Evolutionary conservation across 2,113 vertebrate species (phyloP).

Genomic region (Athene noctua): DNA sequence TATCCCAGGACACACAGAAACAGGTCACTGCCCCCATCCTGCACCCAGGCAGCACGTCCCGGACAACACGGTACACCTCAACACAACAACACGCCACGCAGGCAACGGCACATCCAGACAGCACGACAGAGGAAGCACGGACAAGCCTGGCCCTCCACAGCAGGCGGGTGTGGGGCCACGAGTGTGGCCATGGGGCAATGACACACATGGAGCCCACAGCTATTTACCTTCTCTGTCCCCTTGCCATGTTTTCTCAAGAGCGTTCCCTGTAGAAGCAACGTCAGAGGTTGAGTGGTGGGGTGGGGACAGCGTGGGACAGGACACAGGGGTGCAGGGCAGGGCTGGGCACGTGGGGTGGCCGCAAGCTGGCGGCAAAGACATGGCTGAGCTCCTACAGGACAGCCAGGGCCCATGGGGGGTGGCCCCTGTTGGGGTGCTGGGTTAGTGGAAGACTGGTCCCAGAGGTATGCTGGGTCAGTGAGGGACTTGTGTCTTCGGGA

Average conservation of each 20-base stretch:
- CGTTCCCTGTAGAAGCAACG: conserved; percentile 82
- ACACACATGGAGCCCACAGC: conserved; percentile 55
- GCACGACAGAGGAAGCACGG: conserved; percentile 21
- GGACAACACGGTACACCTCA: conserved; percentile 3
- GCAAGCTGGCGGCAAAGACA: neutral
- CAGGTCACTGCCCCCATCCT: neutral
- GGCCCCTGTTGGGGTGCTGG: no score
- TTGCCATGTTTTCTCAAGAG: conserved; percentile 87
- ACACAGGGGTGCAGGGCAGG: neutral
- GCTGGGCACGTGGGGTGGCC: neutral
- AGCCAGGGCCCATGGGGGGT: neutral
- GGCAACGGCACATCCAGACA: conserved; percentile 9
- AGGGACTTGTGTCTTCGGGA: neutral
- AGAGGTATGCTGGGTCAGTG: neutral
- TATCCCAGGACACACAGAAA: neutral
- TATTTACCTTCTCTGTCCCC: conserved; percentile 84
- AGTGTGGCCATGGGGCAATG: neutral
- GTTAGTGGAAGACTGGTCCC: no score
- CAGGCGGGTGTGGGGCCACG: neutral
- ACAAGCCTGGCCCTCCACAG: conserved; percentile 14
- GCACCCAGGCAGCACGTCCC: neutral
- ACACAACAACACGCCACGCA: neutral
- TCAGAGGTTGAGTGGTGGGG: conserved; percentile 70
- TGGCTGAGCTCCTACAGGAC: neutral
- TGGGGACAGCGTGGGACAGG: neutral